Evolutionary conservation across 2,113 vertebrate species (phyloP), one percentile per base, ranked within the genome.

Genomic region (Dipodomys merriami): DNA sequence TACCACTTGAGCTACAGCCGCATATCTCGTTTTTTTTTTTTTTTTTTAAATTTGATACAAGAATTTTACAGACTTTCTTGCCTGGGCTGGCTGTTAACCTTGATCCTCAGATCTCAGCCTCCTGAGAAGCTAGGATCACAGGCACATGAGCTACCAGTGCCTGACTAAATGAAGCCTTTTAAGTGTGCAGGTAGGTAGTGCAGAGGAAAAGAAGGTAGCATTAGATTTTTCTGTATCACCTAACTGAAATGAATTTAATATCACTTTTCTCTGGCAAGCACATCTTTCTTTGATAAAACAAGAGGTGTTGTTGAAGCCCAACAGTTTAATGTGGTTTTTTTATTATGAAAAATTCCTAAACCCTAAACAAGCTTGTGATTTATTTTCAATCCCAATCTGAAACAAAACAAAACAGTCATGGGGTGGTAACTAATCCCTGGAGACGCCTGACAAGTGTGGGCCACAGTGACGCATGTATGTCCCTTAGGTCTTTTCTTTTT

Each of bases 261-360:
- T 86, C 16, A 81, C 64, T 19, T 46, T 68, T 83, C 65, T 39
- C 22, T 80, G 83, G n/a, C 30, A n/a, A 71, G 15, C n/a, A 5
- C 23, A n/a, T 83, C 35, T 90, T 80, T 85, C 62, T 64, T 84
- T 76, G 30, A 12, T 80, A 84, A 92, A 86, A 65, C 65, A 86
- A 35, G 73, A 85, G n/a, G 27, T 60, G 0, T 65, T 19, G 13
- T 39, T 81, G 23, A 49, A 1, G 53, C 53, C 53, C 53, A 57
- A 18, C 53, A 39, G 29, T 73, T 92, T 74, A 30, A n/a, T n/a
- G 16, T 74, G 18, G 27, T 13, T 6, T 2, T 86, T 88, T 89
- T 83, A 49, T 12, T 8, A 78, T 23, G 76, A 74, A 71, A 76
- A 87, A 83, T 18, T 19, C 86, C 65, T 88, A 62, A 82, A 91